phyloP scores from a whole-genome alignment of 2,888 invertebrate genomes.

The Thelaira solivaga region DNA sequence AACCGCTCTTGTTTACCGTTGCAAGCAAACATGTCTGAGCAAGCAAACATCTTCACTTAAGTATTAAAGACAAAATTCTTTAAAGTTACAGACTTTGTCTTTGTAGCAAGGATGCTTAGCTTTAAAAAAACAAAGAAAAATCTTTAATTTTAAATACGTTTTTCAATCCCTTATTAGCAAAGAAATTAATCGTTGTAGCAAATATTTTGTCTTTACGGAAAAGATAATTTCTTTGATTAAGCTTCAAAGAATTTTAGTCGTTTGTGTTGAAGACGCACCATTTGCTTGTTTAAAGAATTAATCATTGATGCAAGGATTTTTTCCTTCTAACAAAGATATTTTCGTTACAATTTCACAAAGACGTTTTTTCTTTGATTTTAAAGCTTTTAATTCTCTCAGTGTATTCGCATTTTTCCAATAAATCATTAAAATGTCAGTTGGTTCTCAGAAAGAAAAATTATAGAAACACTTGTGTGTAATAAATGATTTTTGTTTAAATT shows the following conservation, averaged over 20 bases:
- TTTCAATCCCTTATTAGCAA: neutral
- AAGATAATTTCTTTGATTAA: slow-evolving; percentile 10
- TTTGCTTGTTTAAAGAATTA: slow-evolving; percentile 14
- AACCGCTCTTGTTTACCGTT: slow-evolving; percentile 3
- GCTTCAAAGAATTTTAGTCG: slow-evolving; percentile 15
- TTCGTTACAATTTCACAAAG: neutral
- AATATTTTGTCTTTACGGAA: slow-evolving; percentile 4
- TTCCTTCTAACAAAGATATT: neutral
- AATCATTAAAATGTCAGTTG: too few species aligned
- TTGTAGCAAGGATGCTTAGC: slow-evolving; percentile 3
- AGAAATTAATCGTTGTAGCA: slow-evolving; percentile 3
- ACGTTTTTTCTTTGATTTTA: too few species aligned
- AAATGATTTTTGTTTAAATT: too few species aligned
- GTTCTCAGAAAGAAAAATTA: too few species aligned
- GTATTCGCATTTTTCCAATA: too few species aligned
- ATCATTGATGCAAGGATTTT: neutral
- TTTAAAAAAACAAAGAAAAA: neutral
- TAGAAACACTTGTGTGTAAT: too few species aligned
- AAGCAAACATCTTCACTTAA: neutral
- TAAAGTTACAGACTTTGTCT: too few species aligned
- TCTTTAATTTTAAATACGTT: neutral
- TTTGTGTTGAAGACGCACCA: slow-evolving; percentile 11
- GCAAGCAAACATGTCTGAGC: slow-evolving; percentile 10
- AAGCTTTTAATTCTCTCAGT: too few species aligned
- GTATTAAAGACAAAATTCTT: too few species aligned